A percentile compares a stretch with the other conserved stretches of the same genome.
These are phyloP conservation scores for Pseudomyrmex flavicornis DNA, from an alignment of 1,140 invertebrate species.

Conservation along the genomic window DNA sequence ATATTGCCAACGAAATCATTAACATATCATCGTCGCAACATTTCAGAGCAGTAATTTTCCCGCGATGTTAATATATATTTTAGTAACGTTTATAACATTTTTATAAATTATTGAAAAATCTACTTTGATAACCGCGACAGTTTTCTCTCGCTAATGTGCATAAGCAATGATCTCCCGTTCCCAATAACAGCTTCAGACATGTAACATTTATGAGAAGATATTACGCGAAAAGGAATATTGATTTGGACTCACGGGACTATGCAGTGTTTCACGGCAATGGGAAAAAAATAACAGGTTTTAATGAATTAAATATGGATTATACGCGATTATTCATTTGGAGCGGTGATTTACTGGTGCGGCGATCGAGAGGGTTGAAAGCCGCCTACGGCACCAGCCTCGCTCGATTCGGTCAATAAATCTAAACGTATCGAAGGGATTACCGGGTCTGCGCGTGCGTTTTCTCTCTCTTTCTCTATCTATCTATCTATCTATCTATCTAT, in stretches of 20 bases:
- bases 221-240: neutral
- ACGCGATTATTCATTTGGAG: slow-evolving; percentile 30
- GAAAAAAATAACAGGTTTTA: neutral
- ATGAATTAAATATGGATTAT: slow-evolving; percentile 11
- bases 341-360: neutral
- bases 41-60: too few species aligned
- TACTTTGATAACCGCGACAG: too few species aligned
- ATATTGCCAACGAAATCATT: neutral
- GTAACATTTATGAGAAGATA: neutral
- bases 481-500: slow-evolving; percentile 1
- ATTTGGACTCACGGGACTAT: neutral
- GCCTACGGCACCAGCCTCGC: neutral
- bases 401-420: slow-evolving; percentile 56
- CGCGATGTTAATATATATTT: too few species aligned
- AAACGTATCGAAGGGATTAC: slow-evolving; percentile 61
- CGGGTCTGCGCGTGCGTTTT: slow-evolving; percentile 25
- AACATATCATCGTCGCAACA: neutral
- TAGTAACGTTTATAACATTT: neutral
- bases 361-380: neutral
- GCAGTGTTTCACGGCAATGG: too few species aligned
- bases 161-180: too few species aligned
- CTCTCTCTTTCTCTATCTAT: slow-evolving; percentile 8
- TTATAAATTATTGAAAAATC: neutral
- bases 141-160: too few species aligned
- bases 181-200: too few species aligned